phyloP scores from a whole-genome alignment of 1,140 invertebrate genomes.

The Agrypnia vestita region DNA sequence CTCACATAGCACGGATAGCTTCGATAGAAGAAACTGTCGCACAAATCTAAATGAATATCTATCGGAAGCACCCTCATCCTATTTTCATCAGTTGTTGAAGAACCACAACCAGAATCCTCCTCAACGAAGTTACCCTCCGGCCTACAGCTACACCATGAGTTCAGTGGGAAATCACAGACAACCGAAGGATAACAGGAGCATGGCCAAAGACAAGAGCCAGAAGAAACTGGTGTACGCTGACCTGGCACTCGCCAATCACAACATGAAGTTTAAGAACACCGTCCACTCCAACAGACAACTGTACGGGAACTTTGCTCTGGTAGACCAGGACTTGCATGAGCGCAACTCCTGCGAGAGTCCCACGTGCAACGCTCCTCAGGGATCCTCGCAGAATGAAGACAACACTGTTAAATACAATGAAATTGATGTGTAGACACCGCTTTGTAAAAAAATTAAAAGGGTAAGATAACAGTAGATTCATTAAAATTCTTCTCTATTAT shows the following conservation, averaged over 20 bases:
- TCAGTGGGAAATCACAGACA: conserved; percentile 42
- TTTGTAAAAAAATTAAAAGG: no score
- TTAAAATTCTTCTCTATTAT: no score
- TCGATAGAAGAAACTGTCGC: conserved; percentile 72
- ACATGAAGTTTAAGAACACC: conserved; percentile 74
- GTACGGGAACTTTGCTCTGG: conserved; percentile 71
- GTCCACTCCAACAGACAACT: conserved; percentile 74
- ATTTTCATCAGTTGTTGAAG: conserved; percentile 69
- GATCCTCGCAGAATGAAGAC: conserved; percentile 71
- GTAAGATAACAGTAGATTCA: no score
- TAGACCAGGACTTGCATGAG: conserved; percentile 2
- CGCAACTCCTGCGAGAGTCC: background rate
- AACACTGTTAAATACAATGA: conserved; percentile 86
- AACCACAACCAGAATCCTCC: conserved; percentile 71
- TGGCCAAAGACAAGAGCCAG: conserved; percentile 64
- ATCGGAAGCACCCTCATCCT: conserved; percentile 64
- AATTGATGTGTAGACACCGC: conserved; percentile 81
- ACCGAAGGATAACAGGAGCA: background rate
- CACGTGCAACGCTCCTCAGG: conserved; percentile 62
- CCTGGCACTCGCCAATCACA: conserved; percentile 72
- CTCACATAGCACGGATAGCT: conserved; percentile 64
- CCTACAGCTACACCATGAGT: conserved; percentile 66
- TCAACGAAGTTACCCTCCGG: conserved; percentile 65
- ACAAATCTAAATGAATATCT: conserved; percentile 69
- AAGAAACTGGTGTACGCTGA: conserved; percentile 73